phyloP scores from a whole-genome alignment of 1,140 invertebrate species.

The Trichonephila clavipes region DNA sequence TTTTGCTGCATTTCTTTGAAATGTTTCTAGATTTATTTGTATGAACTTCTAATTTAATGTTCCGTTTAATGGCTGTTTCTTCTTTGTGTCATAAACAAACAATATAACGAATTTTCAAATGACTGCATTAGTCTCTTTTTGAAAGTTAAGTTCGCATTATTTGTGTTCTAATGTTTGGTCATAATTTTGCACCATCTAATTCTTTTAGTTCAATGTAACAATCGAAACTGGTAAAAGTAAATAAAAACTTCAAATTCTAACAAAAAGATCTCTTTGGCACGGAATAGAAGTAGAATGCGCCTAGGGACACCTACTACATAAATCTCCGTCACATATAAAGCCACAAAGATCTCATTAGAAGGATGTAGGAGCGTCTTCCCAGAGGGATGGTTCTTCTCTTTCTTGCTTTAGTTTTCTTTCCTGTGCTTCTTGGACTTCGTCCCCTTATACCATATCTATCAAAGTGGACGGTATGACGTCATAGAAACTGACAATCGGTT shows the following conservation, averaged over 20 bases:
- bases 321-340: slow-evolving; percentile 68
- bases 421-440: neutral
- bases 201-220: slow-evolving; percentile 15
- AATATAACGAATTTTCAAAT: neutral
- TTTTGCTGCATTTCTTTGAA: too few relatives aligned
- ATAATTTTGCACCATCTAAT: neutral
- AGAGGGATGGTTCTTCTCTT: neutral
- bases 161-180: slow-evolving; percentile 7
- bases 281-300: slow-evolving; percentile 24
- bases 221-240: neutral
- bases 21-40: too few relatives aligned
- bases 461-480: slow-evolving; percentile 62
- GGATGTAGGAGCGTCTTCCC: slow-evolving; percentile 57
- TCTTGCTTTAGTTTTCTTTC: slow-evolving; percentile 22
- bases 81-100: neutral
- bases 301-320: slow-evolving; percentile 55
- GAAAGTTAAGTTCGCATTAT: slow-evolving; percentile 10
- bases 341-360: slow-evolving; percentile 71
- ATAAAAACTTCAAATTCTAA: slow-evolving; percentile 17
- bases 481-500: slow-evolving; percentile 53
- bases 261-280: neutral
- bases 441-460: slow-evolving; percentile 62
- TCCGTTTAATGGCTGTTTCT: too few relatives aligned
- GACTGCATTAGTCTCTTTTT: neutral
- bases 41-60: too few relatives aligned